These are phyloP conservation scores for Timandra comae DNA, from an alignment of 2,888 invertebrate species.

Conservation along the genomic window DNA sequence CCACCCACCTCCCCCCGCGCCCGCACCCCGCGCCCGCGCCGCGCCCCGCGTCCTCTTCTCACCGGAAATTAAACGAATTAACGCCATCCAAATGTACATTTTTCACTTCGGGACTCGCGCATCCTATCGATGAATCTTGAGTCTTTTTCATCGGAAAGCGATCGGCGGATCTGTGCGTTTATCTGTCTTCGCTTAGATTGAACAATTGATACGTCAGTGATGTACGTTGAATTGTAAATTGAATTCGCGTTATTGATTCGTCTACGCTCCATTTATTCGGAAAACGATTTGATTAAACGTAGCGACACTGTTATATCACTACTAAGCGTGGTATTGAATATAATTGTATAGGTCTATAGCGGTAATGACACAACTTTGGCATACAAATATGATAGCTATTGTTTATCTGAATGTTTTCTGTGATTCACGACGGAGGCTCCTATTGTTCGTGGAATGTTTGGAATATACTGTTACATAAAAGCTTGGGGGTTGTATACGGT, in stretches of 20 bases:
- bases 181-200: conserved; percentile 70
- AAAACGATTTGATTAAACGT: conserved; percentile 64
- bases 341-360: conserved; percentile 36
- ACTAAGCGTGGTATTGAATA: conserved; percentile 46
- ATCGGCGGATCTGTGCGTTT: conserved; percentile 68
- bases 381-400: conserved; percentile 27
- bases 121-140: conserved; percentile 70
- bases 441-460: conserved; percentile 28
- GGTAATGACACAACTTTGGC: conserved; percentile 31
- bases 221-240: conserved; percentile 72
- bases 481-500: conserved; percentile 34
- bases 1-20: conserved; percentile 31
- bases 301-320: conserved; percentile 48
- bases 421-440: conserved; percentile 21
- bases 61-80: conserved; percentile 79
- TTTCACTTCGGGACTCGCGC: conserved; percentile 73
- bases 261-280: conserved; percentile 64
- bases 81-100: conserved; percentile 77
- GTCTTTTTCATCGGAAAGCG: conserved; percentile 68
- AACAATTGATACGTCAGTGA: conserved; percentile 74
- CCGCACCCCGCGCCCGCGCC: conserved; percentile 33
- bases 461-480: conserved; percentile 21
- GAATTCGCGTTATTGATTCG: conserved; percentile 69
- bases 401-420: conserved; percentile 24
- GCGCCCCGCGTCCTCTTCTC: conserved; percentile 44